Base-by-base conservation (phyloP, 2,113 vertebrate species). In the Perca schrenkii region DNA sequence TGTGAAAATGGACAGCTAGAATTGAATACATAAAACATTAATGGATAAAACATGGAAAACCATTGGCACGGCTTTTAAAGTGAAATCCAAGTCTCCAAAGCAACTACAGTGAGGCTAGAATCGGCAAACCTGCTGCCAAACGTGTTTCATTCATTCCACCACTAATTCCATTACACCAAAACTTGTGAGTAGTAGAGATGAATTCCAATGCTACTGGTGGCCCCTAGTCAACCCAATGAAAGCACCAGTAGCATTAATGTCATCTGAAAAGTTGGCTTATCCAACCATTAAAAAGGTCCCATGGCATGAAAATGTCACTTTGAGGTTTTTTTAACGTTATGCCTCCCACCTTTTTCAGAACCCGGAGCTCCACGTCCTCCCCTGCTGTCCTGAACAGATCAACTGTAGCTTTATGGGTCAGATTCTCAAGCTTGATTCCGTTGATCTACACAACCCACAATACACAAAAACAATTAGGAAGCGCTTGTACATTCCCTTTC, bases 321-420 rank as follows among this genome's bases (percentile, higher is more conserved):
- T 28, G 28, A 28, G 28, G 28, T 28, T 28, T 28, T 25, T 28
- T 28, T 28, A 28, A 28, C 28, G 2, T 28, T 28, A 2, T 14
- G 36, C 1, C 4, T 60, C 96, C 17, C 74, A 99, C 97, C 96
- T 95, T 96, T 90, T 96, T 97, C 65, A 95, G 93, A n/a, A 99
- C 94, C 66, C 89, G 93, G 28, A 99, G 95, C 62, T 95, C 94
- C 64, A 99, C 98, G 0, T 97, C 83, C 67, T 86, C 96, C 67
- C 97, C 98, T 1, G 98, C 96, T 0, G 94, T 96, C 83, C 96
- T 95, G 91, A 99, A 99, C 67, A 99, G 93, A 0, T 97, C 95
- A 89, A 99, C 98, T 4, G 95, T 97, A 34, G 95, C 93, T 85
- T 82, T 92, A 82, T 99, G 98, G 36, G 93, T 91, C 79, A 94